These are phyloP conservation scores for Cerceris ruficornis DNA, from an alignment of 2,888 invertebrate species.

Conservation along the genomic window DNA sequence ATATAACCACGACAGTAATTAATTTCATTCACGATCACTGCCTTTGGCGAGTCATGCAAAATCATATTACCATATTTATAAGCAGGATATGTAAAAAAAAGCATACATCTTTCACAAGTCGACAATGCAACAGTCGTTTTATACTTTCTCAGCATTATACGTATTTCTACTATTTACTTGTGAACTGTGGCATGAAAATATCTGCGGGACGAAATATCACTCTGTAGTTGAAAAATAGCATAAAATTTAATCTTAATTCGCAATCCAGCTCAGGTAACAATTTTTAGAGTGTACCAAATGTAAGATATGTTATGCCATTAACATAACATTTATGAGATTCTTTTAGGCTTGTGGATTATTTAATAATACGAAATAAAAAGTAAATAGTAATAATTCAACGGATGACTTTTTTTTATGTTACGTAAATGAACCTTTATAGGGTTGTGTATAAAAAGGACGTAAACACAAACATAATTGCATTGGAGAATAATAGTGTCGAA, in stretches of 20 bases:
- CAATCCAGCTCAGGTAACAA: slow-evolving; percentile 40
- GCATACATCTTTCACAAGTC: slow-evolving; percentile 3
- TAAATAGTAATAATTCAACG: slow-evolving; percentile 15
- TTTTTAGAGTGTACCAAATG: slow-evolving; percentile 34
- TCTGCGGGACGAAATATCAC: neutral
- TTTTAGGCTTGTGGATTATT: slow-evolving; percentile 44
- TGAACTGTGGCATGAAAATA: slow-evolving; percentile 6
- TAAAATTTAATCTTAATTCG: slow-evolving; percentile 22
- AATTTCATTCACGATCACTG: slow-evolving; percentile 59
- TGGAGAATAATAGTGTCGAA: slow-evolving; percentile 1
- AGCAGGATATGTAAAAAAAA: slow-evolving; percentile 21
- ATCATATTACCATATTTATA: slow-evolving; percentile 50
- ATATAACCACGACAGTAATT: slow-evolving; percentile 41
- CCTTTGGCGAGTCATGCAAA: slow-evolving; percentile 51
- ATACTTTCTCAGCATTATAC: slow-evolving; percentile 33
- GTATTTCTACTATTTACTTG: slow-evolving; percentile 23
- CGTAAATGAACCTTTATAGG: slow-evolving; percentile 8
- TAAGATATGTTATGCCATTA: slow-evolving; percentile 28
- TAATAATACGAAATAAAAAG: slow-evolving; percentile 45
- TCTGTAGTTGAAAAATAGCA: neutral
- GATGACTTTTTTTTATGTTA: slow-evolving; percentile 14
- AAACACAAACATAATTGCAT: slow-evolving; percentile 6
- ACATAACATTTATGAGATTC: slow-evolving; percentile 18
- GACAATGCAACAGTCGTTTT: slow-evolving; percentile 23
- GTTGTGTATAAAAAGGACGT: slow-evolving; percentile 1